Conservation (phyloP, 2,797 vertebrate genomes). For the Phyllotis vaccarum region DNA sequence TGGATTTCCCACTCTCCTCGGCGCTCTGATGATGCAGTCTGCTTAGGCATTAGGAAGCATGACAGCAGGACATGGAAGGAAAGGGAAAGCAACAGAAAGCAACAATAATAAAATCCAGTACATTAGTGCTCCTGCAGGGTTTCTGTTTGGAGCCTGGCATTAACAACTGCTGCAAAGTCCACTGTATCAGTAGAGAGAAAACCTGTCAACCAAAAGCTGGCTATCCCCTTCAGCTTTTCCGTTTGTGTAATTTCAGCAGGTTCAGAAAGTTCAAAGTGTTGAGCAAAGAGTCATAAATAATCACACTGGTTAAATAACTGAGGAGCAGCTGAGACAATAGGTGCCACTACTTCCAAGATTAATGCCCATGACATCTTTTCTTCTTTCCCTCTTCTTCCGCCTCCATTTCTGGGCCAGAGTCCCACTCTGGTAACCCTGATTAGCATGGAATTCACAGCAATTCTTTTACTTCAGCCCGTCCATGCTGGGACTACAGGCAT, state of each 20-base stretch:
- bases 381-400: not conserved
- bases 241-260: constrained; percentile 61
- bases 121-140: constrained; percentile 74
- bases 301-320: constrained; percentile 44
- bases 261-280: constrained; percentile 56
- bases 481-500: not conserved
- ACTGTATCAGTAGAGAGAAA: not conserved
- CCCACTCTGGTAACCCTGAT: not conserved
- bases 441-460: not conserved
- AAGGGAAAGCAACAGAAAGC: constrained; percentile 83
- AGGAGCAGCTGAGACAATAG: constrained; percentile 24
- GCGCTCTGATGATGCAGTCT: constrained; percentile 93
- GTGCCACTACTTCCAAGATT: constrained; percentile 43
- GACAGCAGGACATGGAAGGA: constrained; percentile 83
- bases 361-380: not conserved
- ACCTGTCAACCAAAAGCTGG: constrained; percentile 21
- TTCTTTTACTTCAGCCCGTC: not conserved
- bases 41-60: constrained; percentile 82
- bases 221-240: constrained; percentile 44
- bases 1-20: constrained; percentile 99
- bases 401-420: not conserved
- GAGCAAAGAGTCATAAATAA: constrained; percentile 40
- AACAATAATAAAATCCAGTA: constrained; percentile 69
- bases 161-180: constrained; percentile 76
- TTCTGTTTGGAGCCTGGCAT: constrained; percentile 66